phyloP scores from a whole-genome alignment of 2,797 vertebrate species.

The Microcaecilia unicolor region DNA sequence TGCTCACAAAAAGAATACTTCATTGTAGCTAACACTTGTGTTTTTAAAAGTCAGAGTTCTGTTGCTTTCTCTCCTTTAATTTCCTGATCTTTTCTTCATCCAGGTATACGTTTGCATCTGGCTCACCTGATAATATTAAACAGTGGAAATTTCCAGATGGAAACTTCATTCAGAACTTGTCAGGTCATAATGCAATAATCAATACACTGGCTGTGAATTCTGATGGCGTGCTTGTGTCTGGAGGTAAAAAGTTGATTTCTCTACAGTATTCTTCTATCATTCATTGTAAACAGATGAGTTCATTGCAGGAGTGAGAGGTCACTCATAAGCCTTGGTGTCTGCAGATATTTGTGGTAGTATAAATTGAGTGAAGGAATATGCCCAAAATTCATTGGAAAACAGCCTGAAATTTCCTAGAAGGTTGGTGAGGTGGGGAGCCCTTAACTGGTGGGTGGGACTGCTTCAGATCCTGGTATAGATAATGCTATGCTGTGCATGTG shows the following conservation, averaged over 20 bases:
- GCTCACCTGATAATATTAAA: conserved; percentile 98
- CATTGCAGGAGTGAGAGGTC: no score
- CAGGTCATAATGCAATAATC: conserved; percentile 94
- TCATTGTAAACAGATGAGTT: no score
- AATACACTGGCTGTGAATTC: conserved; percentile 94
- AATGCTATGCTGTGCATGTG: no score
- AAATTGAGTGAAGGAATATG: no score
- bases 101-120: conserved; percentile 95
- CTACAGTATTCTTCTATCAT: background rate
- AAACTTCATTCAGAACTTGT: conserved; percentile 95
- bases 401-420: no score
- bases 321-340: no score
- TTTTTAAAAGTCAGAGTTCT: no score
- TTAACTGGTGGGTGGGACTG: no score
- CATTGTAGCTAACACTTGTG: background rate
- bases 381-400: no score
- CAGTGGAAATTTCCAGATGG: conserved; percentile 98
- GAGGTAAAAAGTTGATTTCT: conserved; percentile 68
- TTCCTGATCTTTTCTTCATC: conserved; percentile 26
- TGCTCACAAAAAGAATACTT: background rate
- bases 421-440: no score
- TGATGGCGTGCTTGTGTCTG: conserved; percentile 90
- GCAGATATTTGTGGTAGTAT: no score
- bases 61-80: background rate
- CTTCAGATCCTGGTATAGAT: no score